Evolutionary conservation across 2,888 invertebrate genomes (phyloP), one percentile per base, ranked within the genome.

Genomic region (Notodonta ziczac): DNA sequence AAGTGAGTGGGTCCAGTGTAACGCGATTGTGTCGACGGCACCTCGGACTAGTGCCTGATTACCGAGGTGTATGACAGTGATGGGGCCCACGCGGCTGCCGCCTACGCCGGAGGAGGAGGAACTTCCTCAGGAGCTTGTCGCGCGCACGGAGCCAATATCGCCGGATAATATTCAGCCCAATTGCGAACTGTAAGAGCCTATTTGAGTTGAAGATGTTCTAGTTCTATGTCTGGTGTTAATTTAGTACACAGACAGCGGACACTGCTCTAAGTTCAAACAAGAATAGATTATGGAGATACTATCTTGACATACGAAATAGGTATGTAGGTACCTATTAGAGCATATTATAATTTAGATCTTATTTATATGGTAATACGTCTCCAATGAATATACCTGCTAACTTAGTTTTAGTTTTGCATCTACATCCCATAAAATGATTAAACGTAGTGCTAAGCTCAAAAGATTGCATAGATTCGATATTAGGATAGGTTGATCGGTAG

Each of bases 31-130:
- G 79, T 78, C 73, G 64, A 78, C 77, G 74, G 77, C 73, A 76
- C 70, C 67, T 65, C 81, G 85, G 87, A 90, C 89, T 90, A 89
- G 87, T 83, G 82, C 77, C 71, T 88, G 81, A 86, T 74, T 76
- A 66, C 59, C 59, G 14, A 44, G 72, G 78, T 81, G 75, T 76
- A 80, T 83, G 80, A 63, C 69, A 67, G 74, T 70, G 66, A 93
- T 93, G 93, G 93, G 93, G 71, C 92, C 84, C 70, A 91, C 89
- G 75, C 88, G 92, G 80, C 77, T 92, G 65, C 89, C 91, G 57
- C 82, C 87, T 62, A 91, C 92, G 55, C 91, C 91, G 7, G 92
- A 91, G 74, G 91, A 91, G 64, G 91, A 92, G 72, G 90, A 89
- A 63, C 78, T 81, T 64, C 83, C 84, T 53, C 84, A 77, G 56